These are phyloP conservation scores for Enteromius paludinosus DNA, from an alignment of 2,797 vertebrate species.

Conservation along the genomic window DNA sequence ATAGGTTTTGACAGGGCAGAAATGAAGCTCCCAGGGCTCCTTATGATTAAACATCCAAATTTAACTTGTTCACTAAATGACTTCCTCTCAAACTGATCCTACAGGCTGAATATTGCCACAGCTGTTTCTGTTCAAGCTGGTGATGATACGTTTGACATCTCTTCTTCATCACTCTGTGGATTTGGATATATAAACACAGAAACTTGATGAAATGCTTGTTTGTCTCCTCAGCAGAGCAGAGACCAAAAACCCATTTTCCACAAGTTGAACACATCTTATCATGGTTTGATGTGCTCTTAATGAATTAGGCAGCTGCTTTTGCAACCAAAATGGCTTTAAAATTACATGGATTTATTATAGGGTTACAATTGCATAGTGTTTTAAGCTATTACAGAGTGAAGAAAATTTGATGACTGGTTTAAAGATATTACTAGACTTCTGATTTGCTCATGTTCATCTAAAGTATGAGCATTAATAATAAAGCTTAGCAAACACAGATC, in stretches of 20 bases:
- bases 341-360: background rate
- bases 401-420: background rate
- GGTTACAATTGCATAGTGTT: background rate
- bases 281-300: slow-evolving; percentile 15
- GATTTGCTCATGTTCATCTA: background rate
- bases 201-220: slow-evolving; percentile 6
- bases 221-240: slow-evolving; percentile 23
- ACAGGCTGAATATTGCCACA: slow-evolving; percentile 24
- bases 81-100: background rate
- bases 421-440: slow-evolving; percentile 16
- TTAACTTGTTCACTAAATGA: background rate
- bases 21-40: slow-evolving; percentile 3
- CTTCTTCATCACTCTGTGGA: slow-evolving; percentile 7
- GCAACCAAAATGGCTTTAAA: background rate
- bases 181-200: slow-evolving; percentile 20
- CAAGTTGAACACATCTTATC: background rate
- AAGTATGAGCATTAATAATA: background rate
- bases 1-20: slow-evolving; percentile 26
- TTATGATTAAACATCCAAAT: slow-evolving; percentile 14
- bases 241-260: slow-evolving; percentile 30
- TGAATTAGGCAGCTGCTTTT: slow-evolving; percentile 5
- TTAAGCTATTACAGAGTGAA: background rate
- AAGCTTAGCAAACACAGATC: background rate
- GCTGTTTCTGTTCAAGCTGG: slow-evolving; percentile 18
- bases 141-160: slow-evolving; percentile 22